These are phyloP conservation scores for Blastobasis lacticolella DNA, from an alignment of 2,888 invertebrate species.

Conservation along the genomic window DNA sequence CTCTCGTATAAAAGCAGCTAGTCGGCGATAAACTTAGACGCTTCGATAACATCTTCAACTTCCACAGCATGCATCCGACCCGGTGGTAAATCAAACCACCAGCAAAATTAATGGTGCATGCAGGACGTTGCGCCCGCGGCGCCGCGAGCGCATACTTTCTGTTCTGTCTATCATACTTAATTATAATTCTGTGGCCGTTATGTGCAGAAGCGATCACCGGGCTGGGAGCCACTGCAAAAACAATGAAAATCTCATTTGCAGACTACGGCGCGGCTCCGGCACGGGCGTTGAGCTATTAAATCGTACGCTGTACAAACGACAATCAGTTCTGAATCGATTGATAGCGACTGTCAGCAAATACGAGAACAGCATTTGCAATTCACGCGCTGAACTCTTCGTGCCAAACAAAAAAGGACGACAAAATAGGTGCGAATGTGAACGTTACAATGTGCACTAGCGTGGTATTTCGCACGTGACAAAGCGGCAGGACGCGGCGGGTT, in stretches of 20 bases:
- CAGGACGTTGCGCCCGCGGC: slow-evolving; percentile 48
- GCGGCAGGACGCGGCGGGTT: background rate
- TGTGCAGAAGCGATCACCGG: slow-evolving; percentile 1
- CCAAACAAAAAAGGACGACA: too few relatives aligned
- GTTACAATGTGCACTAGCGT: too few relatives aligned
- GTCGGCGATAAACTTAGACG: too few relatives aligned
- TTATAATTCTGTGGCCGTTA: background rate
- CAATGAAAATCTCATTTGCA: background rate
- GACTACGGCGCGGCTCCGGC: background rate
- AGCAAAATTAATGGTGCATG: slow-evolving; percentile 57
- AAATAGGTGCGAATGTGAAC: too few relatives aligned
- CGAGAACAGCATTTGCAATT: too few relatives aligned
- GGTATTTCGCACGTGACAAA: background rate
- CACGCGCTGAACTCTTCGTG: too few relatives aligned
- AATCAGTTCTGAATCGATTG: too few relatives aligned
- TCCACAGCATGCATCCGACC: background rate
- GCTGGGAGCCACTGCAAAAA: background rate
- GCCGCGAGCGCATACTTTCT: slow-evolving; percentile 33
- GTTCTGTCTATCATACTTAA: slow-evolving; percentile 13
- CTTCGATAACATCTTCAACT: too few relatives aligned
- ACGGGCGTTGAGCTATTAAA: background rate
- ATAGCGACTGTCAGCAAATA: too few relatives aligned
- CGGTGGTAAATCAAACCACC: background rate
- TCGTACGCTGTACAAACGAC: background rate
- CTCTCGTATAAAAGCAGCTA: too few relatives aligned